Evolutionary conservation across 2,113 vertebrate genomes (phyloP).

Genomic region (Gracilinanus agilis): DNA sequence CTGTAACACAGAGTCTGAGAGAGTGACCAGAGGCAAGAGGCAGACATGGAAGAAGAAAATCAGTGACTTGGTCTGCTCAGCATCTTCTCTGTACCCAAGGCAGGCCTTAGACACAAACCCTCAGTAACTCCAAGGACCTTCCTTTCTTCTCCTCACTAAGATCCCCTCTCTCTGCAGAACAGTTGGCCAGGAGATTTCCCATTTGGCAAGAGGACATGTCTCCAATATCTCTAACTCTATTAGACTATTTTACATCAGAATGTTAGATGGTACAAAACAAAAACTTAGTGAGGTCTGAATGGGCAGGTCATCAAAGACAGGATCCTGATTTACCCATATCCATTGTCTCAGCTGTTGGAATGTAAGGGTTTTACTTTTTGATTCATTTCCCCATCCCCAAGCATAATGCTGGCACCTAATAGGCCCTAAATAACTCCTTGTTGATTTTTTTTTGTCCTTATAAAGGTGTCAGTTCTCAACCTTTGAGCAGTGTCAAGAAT

Average conservation of each 20-base stretch:
- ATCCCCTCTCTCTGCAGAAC: neutral
- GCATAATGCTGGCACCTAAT: neutral
- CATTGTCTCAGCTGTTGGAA: neutral
- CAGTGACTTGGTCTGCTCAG: neutral
- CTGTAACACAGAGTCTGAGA: neutral
- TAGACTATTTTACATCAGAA: neutral
- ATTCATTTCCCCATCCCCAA: neutral
- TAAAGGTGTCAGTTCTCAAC: conserved; percentile 96
- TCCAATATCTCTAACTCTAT: neutral
- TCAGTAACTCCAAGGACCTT: neutral
- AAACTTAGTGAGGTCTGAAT: neutral
- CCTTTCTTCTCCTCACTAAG: neutral
- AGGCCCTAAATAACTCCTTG: neutral
- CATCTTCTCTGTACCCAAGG: neutral
- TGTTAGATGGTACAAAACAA: neutral
- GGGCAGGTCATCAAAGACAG: neutral
- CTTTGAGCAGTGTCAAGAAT: conserved; percentile 98
- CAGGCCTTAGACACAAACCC: neutral
- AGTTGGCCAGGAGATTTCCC: neutral
- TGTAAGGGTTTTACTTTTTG: neutral
- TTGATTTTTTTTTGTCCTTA: conserved; percentile 68
- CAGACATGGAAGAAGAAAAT: neutral
- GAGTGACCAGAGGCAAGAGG: neutral
- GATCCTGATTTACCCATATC: neutral
- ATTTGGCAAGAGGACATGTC: neutral